Conservation (phyloP, 2,888 invertebrate species). For the Rosalia funebris region DNA sequence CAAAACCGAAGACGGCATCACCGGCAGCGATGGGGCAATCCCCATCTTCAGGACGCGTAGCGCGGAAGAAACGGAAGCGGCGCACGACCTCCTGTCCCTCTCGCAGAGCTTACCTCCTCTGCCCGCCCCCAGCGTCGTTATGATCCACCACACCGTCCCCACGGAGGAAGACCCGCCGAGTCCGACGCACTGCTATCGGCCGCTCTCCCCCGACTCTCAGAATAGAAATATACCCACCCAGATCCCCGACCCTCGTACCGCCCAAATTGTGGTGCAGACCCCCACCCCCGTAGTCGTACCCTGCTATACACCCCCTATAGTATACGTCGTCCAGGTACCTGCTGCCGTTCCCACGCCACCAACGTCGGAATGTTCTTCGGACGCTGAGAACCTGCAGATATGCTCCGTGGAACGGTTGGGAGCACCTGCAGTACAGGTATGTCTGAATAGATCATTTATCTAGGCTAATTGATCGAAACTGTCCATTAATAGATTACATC, state of each 20-base stretch:
- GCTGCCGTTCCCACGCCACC: constrained; percentile 71
- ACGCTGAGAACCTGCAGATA: constrained; percentile 70
- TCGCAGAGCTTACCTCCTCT: constrained; percentile 82
- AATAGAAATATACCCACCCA: constrained; percentile 24
- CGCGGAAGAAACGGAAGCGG: constrained; percentile 89
- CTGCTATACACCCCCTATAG: constrained; percentile 58
- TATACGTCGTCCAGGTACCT: constrained; percentile 62
- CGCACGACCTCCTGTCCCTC: constrained; percentile 81
- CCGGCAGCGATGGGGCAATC: constrained; percentile 59
- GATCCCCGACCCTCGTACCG: constrained; percentile 25
- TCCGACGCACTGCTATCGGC: constrained; percentile 53
- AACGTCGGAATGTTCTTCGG: constrained; percentile 78
- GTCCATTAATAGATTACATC: too few relatives aligned
- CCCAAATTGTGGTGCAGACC: constrained; percentile 33
- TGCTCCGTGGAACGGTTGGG: constrained; percentile 36
- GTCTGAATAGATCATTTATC: too few relatives aligned
- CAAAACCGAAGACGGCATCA: constrained; percentile 37
- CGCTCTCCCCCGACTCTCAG: constrained; percentile 51
- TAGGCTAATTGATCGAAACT: too few relatives aligned
- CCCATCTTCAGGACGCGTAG: constrained; percentile 67
- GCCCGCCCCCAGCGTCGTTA: constrained; percentile 75
- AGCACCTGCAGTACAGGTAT: constrained; percentile 69
- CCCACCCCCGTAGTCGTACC: constrained; percentile 42
- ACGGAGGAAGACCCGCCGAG: constrained; percentile 58
- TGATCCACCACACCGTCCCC: constrained; percentile 69